Percentiles rank a stretch among this genome's conserved stretches.
phyloP scores from a whole-genome alignment of 2,113 vertebrate species.

The Peromyscus polionotus region DNA sequence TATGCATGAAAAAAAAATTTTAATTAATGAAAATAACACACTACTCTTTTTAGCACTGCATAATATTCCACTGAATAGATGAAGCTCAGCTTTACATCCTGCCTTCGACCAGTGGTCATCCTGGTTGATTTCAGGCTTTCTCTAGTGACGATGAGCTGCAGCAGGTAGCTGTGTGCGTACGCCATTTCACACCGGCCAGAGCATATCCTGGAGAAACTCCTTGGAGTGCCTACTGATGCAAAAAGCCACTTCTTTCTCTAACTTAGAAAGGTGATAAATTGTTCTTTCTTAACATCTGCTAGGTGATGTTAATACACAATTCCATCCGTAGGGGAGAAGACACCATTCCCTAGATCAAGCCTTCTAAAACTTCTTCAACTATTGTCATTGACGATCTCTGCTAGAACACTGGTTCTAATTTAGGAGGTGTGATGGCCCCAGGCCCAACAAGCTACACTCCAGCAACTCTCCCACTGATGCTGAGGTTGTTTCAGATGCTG shows the following conservation, averaged over 20 bases:
- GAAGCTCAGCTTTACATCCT: background rate
- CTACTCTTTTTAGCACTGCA: background rate
- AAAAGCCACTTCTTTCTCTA: background rate
- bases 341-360: background rate
- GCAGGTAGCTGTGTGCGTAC: background rate
- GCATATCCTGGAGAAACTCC: background rate
- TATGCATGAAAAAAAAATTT: background rate
- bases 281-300: constrained; percentile 38
- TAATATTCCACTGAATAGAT: background rate
- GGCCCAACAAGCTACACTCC: background rate
- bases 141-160: background rate
- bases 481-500: background rate
- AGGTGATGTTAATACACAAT: background rate
- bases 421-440: background rate
- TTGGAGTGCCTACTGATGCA: background rate
- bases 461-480: background rate
- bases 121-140: background rate
- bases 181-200: background rate
- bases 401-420: background rate
- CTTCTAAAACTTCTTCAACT: constrained; percentile 8
- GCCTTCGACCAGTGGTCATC: background rate
- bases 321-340: background rate
- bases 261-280: background rate
- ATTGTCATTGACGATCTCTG: background rate
- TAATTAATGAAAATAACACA: background rate